Conservation (phyloP, 2,888 invertebrate species). For the Listrodromus nycthemerus region DNA sequence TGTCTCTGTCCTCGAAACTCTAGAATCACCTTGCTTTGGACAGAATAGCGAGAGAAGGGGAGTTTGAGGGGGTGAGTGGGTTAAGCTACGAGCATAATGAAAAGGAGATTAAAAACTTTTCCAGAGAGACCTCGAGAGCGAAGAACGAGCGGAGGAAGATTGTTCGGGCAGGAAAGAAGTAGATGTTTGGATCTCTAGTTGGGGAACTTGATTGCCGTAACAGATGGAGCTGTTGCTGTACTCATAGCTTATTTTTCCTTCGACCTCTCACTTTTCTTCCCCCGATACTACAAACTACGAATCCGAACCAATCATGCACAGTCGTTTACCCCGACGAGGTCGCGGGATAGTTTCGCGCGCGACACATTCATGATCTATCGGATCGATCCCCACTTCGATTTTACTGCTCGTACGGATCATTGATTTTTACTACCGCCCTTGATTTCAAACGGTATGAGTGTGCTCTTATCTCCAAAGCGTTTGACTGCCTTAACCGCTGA, state of each 20-base stretch:
- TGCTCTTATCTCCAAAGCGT: constrained; percentile 23
- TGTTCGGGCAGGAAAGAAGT: constrained; percentile 11
- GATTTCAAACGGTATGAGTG: constrained; percentile 6
- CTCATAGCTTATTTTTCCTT: neutral
- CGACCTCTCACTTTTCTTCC: constrained; percentile 9
- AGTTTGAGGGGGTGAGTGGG: constrained; percentile 27
- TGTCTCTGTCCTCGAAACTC: constrained; percentile 17
- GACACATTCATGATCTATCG: constrained; percentile 5
- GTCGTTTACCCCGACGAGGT: neutral
- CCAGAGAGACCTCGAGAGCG: constrained; percentile 55
- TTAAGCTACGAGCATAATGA: constrained; percentile 75
- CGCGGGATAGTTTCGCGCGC: neutral
- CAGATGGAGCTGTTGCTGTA: constrained; percentile 6
- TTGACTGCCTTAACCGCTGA: constrained; percentile 21
- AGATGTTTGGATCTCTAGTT: constrained; percentile 14
- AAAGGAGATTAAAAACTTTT: constrained; percentile 77
- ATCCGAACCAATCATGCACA: neutral
- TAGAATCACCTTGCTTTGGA: constrained; percentile 3
- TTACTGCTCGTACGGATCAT: constrained; percentile 13
- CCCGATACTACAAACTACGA: neutral
- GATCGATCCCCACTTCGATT: constrained; percentile 5
- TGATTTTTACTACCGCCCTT: constrained; percentile 31
- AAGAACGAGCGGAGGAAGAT: constrained; percentile 37
- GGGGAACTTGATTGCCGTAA: constrained; percentile 23
- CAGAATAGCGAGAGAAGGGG: neutral